A percentile compares a stretch with the other conserved stretches of the same genome.
Evolutionary conservation across 2,888 invertebrate species (phyloP).

Genomic region (Mythimna albipuncta): DNA sequence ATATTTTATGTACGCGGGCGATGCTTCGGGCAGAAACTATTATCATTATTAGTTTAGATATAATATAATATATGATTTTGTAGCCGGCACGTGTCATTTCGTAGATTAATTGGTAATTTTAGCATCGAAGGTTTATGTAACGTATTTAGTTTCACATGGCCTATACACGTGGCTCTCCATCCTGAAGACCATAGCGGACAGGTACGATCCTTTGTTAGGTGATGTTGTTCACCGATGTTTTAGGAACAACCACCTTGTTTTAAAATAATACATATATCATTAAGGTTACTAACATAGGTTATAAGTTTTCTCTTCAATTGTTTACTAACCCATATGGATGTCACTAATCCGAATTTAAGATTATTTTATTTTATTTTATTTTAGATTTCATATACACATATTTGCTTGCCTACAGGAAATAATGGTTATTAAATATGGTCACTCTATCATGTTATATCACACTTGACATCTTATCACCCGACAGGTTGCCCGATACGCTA

Average conservation of each 20-base stretch:
- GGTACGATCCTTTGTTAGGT: too few species aligned
- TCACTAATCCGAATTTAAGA: too few species aligned
- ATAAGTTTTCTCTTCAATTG: too few species aligned
- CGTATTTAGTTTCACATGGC: not conserved
- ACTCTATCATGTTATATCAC: not conserved
- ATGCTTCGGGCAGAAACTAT: too few species aligned
- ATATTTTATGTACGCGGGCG: too few species aligned
- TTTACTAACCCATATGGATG: too few species aligned
- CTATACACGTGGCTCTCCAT: not conserved
- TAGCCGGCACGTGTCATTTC: not conserved
- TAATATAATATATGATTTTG: not conserved
- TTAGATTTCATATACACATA: not conserved
- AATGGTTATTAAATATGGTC: not conserved
- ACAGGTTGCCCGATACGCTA: not conserved
- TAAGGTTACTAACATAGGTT: too few species aligned
- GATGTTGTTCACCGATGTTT: too few species aligned
- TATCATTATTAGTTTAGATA: not conserved
- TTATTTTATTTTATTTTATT: too few species aligned
- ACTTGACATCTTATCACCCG: not conserved
- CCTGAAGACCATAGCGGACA: too few species aligned
- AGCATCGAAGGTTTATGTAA: not conserved
- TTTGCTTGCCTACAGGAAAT: not conserved
- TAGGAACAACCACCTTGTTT: too few species aligned
- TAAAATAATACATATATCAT: too few species aligned
- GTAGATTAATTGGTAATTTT: constrained; percentile 5